These are phyloP conservation scores for Camptogramma bilineatum DNA, from an alignment of 2,888 invertebrate genomes.

Conservation along the genomic window DNA sequence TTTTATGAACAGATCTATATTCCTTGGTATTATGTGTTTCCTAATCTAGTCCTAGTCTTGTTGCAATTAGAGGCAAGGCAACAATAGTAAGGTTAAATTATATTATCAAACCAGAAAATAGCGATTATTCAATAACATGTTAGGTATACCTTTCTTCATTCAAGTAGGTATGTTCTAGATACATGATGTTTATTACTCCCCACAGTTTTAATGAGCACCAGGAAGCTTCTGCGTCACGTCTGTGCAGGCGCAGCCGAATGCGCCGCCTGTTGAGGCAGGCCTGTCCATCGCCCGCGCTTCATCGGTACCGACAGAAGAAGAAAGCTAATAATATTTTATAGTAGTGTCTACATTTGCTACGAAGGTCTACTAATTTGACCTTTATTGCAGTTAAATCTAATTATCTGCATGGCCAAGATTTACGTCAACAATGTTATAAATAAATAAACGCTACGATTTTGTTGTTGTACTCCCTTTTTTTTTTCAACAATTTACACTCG, in stretches of 20 bases:
- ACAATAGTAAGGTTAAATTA: no score
- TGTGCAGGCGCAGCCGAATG: conserved; percentile 61
- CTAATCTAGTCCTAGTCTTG: no score
- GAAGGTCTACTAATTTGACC: no score
- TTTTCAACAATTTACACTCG: no score
- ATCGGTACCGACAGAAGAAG: conserved; percentile 61
- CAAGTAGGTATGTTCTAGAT: background rate
- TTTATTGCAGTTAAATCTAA: background rate
- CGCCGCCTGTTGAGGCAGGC: conserved; percentile 82
- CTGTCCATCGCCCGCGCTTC: conserved; percentile 59
- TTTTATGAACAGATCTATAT: no score
- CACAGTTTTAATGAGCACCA: conserved; percentile 48
- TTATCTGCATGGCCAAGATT: no score
- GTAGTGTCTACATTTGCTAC: no score
- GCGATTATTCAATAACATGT: background rate
- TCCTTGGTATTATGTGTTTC: no score
- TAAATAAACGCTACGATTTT: background rate
- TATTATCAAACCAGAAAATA: no score
- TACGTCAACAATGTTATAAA: background rate
- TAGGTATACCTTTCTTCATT: background rate
- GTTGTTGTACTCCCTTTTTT: no score
- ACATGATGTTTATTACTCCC: conserved; percentile 44
- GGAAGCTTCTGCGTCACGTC: conserved; percentile 58
- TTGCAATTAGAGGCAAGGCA: no score
- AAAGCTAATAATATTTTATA: background rate